Conservation (phyloP, 2,888 invertebrate species). For the Epicampocera succincta region DNA sequence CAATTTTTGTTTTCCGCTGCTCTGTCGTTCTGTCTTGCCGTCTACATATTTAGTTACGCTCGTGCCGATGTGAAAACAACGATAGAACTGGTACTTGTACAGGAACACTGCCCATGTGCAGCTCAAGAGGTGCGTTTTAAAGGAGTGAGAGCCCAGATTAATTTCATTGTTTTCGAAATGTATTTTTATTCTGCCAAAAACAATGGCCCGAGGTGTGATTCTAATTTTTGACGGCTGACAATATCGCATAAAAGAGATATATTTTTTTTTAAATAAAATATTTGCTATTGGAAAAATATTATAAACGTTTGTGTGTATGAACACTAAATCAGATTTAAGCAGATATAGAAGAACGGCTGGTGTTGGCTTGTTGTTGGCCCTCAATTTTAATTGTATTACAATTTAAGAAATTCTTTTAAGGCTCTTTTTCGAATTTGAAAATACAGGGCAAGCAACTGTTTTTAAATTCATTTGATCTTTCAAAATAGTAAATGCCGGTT, state of each 20-base stretch:
- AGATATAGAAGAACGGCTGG: too few relatives aligned
- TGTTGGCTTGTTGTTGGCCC: too few relatives aligned
- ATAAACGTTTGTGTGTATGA: too few relatives aligned
- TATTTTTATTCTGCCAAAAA: slow-evolving; percentile 21
- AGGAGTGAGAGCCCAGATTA: slow-evolving; percentile 44
- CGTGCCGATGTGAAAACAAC: slow-evolving; percentile 55
- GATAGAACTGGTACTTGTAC: slow-evolving; percentile 21
- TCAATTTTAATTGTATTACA: too few relatives aligned
- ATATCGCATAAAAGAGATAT: slow-evolving; percentile 42
- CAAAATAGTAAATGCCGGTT: too few relatives aligned
- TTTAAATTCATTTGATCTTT: too few relatives aligned
- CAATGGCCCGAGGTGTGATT: slow-evolving; percentile 63
- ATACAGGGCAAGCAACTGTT: too few relatives aligned
- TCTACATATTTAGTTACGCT: slow-evolving; percentile 65
- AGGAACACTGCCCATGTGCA: not conserved
- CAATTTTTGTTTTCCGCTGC: slow-evolving; percentile 9
- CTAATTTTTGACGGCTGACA: slow-evolving; percentile 55
- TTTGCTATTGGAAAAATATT: too few relatives aligned
- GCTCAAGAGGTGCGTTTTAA: slow-evolving; percentile 59
- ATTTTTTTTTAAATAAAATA: slow-evolving; percentile 9
- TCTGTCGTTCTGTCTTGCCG: slow-evolving; percentile 30
- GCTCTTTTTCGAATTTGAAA: too few relatives aligned
- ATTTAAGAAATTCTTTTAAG: too few relatives aligned
- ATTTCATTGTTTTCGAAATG: slow-evolving; percentile 27
- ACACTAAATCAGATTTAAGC: too few relatives aligned